These are phyloP conservation scores for Callyntrura guangdongensis DNA, from an alignment of 2,888 invertebrate genomes.

Conservation along the genomic window DNA sequence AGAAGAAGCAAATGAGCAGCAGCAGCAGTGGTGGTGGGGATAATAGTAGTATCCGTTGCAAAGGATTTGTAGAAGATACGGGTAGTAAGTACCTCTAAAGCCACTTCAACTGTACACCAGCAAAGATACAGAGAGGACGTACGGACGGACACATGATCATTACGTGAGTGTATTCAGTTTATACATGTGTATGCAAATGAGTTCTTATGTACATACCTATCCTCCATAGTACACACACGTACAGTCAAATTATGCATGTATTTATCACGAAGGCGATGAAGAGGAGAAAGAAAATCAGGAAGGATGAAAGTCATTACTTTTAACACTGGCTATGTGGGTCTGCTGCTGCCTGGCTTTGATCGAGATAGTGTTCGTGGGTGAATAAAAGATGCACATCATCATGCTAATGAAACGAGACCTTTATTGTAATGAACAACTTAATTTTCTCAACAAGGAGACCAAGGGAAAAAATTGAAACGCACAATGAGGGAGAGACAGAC, in stretches of 20 bases:
- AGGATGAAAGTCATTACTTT: constrained; percentile 70
- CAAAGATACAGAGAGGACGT: neutral
- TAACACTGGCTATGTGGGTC: constrained; percentile 2
- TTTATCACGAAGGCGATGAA: constrained; percentile 8
- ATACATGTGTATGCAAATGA: no score
- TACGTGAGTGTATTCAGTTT: neutral
- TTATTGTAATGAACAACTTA: constrained; percentile 78
- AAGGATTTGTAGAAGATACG: neutral
- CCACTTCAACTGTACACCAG: neutral
- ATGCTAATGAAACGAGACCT: constrained; percentile 76
- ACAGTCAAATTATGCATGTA: no score
- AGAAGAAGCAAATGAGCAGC: constrained; percentile 44
- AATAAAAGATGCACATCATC: constrained; percentile 67
- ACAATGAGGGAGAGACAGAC: neutral
- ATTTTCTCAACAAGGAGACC: constrained; percentile 54
- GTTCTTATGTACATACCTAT: no score
- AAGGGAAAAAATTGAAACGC: neutral
- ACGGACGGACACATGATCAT: neutral
- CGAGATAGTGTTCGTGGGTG: constrained; percentile 44
- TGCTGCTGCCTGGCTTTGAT: constrained; percentile 24
- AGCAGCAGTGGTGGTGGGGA: no score
- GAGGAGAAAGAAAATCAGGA: constrained; percentile 58
- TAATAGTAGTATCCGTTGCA: neutral
- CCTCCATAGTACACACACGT: neutral
- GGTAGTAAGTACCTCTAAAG: no score